These are phyloP conservation scores for Carpatolechia fugitivella DNA, from an alignment of 2,888 invertebrate genomes.

Conservation along the genomic window DNA sequence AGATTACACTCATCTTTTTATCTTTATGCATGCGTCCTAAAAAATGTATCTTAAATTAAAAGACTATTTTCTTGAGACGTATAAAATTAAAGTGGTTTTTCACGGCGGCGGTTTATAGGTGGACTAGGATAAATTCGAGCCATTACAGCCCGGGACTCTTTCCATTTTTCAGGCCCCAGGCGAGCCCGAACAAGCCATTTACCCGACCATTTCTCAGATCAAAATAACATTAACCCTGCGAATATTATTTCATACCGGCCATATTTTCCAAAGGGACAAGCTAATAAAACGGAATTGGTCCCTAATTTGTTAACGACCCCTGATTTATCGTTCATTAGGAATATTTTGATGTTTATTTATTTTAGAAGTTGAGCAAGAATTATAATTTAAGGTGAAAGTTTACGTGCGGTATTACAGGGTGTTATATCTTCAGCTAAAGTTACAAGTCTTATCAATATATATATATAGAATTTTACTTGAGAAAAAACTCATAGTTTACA, in stretches of 20 bases:
- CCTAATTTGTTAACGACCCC: not conserved
- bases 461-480: no score
- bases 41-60: not conserved
- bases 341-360: not conserved
- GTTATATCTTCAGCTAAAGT: no score
- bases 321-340: not conserved
- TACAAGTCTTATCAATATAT: no score
- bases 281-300: constrained; percentile 4
- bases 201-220: not conserved
- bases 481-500: no score
- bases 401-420: no score
- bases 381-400: no score
- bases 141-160: constrained; percentile 9
- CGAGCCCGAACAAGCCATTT: not conserved
- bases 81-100: constrained; percentile 3
- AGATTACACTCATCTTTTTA: no score
- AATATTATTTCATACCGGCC: constrained; percentile 1
- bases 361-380: not conserved
- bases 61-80: not conserved
- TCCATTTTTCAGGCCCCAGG: constrained; percentile 11
- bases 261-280: not conserved
- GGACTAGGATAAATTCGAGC: constrained; percentile 12
- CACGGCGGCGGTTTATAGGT: constrained; percentile 5
- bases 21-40: not conserved
- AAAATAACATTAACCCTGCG: constrained; percentile 5